Conservation (phyloP, 2,888 invertebrate species). For the Diaperis boleti region DNA sequence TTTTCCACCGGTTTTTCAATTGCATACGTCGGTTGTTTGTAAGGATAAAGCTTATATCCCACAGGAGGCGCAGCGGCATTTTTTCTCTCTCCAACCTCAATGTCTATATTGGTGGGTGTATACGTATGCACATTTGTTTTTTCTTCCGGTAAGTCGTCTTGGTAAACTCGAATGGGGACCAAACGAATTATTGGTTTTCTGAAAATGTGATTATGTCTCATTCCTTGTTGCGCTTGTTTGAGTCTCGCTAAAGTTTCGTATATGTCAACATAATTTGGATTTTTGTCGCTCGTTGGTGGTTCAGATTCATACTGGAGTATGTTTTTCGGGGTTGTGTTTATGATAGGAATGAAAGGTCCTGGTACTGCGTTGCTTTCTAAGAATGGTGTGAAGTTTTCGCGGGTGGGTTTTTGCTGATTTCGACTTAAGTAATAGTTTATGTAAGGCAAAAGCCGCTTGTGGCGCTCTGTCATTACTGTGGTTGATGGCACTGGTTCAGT, state of each 20-base stretch:
- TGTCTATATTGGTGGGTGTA: conserved; percentile 62
- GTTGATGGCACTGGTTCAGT: conserved; percentile 54
- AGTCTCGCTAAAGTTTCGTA: conserved; percentile 64
- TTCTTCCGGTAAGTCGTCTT: conserved; percentile 40
- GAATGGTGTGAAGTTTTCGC: conserved; percentile 68
- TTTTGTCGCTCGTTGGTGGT: conserved; percentile 34
- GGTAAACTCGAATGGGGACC: conserved; percentile 34
- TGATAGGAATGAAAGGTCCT: conserved; percentile 69
- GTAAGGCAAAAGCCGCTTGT: conserved; percentile 84
- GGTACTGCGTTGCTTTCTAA: conserved; percentile 69
- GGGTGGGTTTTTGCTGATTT: conserved; percentile 25
- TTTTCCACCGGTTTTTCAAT: conserved; percentile 7
- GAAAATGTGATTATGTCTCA: conserved; percentile 9
- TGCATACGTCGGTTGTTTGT: conserved; percentile 24
- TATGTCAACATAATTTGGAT: conserved; percentile 61
- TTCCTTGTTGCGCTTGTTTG: conserved; percentile 51
- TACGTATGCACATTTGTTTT: conserved; percentile 62
- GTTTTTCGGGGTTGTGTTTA: conserved; percentile 39
- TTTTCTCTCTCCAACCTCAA: conserved; percentile 39
- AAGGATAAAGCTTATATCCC: conserved; percentile 2
- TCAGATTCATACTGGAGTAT: conserved; percentile 23
- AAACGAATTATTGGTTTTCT: conserved; percentile 36
- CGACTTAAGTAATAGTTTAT: conserved; percentile 78
- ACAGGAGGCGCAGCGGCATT: conserved; percentile 3
- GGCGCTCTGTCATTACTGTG: no score